phyloP scores from a whole-genome alignment of 2,113 vertebrate genomes.

The Probosciger aterrimus region DNA sequence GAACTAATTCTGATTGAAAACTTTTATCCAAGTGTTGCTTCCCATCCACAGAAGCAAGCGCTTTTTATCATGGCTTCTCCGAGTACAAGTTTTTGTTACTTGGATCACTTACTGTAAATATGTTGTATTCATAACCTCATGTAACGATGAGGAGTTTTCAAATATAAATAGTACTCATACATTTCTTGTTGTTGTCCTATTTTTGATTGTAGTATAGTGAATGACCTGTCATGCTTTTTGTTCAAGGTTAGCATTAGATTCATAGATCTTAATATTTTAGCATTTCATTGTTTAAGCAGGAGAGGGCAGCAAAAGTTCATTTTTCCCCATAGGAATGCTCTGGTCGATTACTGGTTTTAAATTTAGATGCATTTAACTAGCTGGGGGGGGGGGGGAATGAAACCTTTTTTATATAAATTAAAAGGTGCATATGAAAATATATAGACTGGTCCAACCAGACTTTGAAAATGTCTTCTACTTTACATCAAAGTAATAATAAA shows the following conservation, averaged over 20 bases:
- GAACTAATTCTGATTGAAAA: neutral
- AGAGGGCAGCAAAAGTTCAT: slow-evolving; percentile 80
- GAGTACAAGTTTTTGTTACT: slow-evolving; percentile 55
- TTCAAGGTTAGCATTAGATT: slow-evolving; percentile 60
- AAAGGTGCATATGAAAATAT: slow-evolving; percentile 71
- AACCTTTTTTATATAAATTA: slow-evolving; percentile 66
- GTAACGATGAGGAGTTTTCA: slow-evolving; percentile 71
- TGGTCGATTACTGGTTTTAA: slow-evolving; percentile 60
- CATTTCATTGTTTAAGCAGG: slow-evolving; percentile 76
- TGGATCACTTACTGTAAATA: slow-evolving; percentile 75
- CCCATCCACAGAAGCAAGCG: slow-evolving; percentile 9
- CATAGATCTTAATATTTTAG: slow-evolving; percentile 66
- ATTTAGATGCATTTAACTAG: slow-evolving; percentile 50
- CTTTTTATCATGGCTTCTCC: slow-evolving; percentile 47
- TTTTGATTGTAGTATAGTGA: slow-evolving; percentile 69
- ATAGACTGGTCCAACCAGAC: slow-evolving; percentile 62
- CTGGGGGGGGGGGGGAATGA: slow-evolving; percentile 39
- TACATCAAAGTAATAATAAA: slow-evolving; percentile 58
- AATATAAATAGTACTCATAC: slow-evolving; percentile 76
- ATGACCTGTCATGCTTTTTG: slow-evolving; percentile 67
- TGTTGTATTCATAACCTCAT: slow-evolving; percentile 74
- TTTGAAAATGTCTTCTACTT: slow-evolving; percentile 65
- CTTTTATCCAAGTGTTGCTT: slow-evolving; percentile 51
- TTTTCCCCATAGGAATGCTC: slow-evolving; percentile 68
- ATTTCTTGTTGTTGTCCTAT: slow-evolving; percentile 73